Evolutionary conservation across 2,113 vertebrate species (phyloP), one percentile per base, ranked within the genome.

Genomic region (Oenanthe oenanthe): DNA sequence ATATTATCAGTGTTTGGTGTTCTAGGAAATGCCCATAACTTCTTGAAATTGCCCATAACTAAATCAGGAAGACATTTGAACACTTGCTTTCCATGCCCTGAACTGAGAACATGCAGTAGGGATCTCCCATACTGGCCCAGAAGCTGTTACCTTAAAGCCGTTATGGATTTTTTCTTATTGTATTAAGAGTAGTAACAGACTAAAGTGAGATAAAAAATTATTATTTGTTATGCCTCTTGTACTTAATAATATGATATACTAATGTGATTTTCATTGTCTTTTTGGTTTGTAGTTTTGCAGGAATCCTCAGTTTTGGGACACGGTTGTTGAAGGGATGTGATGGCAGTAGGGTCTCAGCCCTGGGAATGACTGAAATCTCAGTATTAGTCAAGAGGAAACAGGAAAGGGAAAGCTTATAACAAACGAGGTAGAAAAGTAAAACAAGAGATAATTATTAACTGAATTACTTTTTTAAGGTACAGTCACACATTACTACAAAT

Each of bases 271-370:
- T 63, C 3, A 12, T 47, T 68, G 18, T 25, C 11, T 58, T 53
- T 85, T 43, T 61, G 19, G 43, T 91, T 80, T 76, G 19, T 40
- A 15, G 10, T 56, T 62, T 75, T 63, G 16, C 1, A 13, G 38
- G 50, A 53, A 17, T 38, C 43, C 32, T 73, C 25, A 25, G 7
- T 87, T 85, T 77, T 40, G 32, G 70, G 12, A 48, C 12, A 63
- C 13, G 1, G 1, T 4, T 84, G 13, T 40, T 36, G n/a, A 60
- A 85, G 21, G 71, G 18, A 21, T 10, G 17, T 0, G 0, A 24
- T n/a, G 31, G 13, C 17, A 58, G 10, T 15, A 62, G 18, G 2
- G 22, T 56, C 24, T 60, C 21, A 62, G 32, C 13, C 12, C 31
- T 54, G 34, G 36, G 54, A 75, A 77, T 85, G 34, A 32, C 58